Conservation (phyloP, 2,113 vertebrate species). For the Chascanopsetta lugubris region DNA sequence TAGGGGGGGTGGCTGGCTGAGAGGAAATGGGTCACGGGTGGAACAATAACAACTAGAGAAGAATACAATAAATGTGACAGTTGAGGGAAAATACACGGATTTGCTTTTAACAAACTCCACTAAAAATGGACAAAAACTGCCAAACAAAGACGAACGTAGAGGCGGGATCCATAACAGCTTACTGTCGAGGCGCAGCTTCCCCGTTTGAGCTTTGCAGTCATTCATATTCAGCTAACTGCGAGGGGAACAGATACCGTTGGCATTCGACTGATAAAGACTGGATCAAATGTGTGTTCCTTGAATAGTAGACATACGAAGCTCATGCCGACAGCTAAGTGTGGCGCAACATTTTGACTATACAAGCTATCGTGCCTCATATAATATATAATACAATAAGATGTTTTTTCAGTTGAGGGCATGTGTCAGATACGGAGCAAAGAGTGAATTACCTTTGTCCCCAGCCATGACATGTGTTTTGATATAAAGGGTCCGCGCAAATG, state of each 20-base stretch:
- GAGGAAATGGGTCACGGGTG: constrained; percentile 61
- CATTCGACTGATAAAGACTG: too few species aligned
- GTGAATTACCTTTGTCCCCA: background rate
- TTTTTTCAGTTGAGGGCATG: background rate
- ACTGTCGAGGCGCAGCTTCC: background rate
- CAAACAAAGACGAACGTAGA: background rate
- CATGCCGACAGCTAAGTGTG: too few species aligned
- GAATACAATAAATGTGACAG: constrained; percentile 54
- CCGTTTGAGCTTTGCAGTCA: background rate
- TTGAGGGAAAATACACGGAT: constrained; percentile 37
- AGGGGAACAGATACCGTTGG: too few species aligned
- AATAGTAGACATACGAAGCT: too few species aligned
- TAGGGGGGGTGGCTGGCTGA: constrained; percentile 25
- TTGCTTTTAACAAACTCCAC: constrained; percentile 46
- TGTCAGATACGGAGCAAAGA: background rate
- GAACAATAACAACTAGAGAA: constrained; percentile 57
- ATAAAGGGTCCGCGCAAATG: too few species aligned
- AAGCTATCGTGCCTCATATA: too few species aligned
- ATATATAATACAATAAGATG: too few species aligned
- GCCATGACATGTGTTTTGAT: background rate
- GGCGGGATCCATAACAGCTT: constrained; percentile 9
- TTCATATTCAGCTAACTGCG: background rate
- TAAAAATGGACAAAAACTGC: constrained; percentile 1
- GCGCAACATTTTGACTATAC: too few species aligned
- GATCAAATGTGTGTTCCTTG: too few species aligned